These are phyloP conservation scores for Pecten maximus DNA, from an alignment of 2,888 invertebrate genomes.

Conservation along the genomic window DNA sequence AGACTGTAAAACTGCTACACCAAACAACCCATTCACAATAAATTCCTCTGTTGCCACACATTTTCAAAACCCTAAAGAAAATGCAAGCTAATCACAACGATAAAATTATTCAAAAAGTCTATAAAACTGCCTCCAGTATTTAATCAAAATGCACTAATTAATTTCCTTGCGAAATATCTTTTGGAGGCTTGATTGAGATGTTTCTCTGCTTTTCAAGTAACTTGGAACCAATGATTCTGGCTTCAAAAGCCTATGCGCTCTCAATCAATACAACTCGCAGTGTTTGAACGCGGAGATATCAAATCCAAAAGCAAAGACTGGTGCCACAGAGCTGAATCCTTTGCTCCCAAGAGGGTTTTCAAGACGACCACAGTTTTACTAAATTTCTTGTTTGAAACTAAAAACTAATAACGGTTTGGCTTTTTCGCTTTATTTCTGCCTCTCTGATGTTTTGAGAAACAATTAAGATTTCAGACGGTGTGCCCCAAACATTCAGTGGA, in stretches of 20 bases:
- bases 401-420: conserved; percentile 30
- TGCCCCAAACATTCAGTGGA: not conserved
- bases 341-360: not conserved
- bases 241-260: not conserved
- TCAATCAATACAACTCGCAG: not conserved
- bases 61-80: not conserved
- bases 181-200: not conserved
- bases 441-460: conserved; percentile 35
- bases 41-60: not conserved
- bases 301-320: conserved; percentile 25
- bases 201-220: conserved; percentile 5
- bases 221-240: conserved; percentile 1
- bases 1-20: not conserved
- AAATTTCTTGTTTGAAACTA: conserved; percentile 33
- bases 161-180: conserved; percentile 5
- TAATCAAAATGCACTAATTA: conserved; percentile 32
- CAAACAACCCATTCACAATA: not conserved
- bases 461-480: conserved; percentile 19
- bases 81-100: not conserved
- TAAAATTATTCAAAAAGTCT: conserved; percentile 16
- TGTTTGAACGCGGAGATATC: not conserved
- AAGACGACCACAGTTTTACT: conserved; percentile 29
- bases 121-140: not conserved
- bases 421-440: conserved; percentile 5
- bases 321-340: conserved; percentile 1